Base-by-base conservation (phyloP, 2,113 vertebrate genomes). In the Tor tambroides region DNA sequence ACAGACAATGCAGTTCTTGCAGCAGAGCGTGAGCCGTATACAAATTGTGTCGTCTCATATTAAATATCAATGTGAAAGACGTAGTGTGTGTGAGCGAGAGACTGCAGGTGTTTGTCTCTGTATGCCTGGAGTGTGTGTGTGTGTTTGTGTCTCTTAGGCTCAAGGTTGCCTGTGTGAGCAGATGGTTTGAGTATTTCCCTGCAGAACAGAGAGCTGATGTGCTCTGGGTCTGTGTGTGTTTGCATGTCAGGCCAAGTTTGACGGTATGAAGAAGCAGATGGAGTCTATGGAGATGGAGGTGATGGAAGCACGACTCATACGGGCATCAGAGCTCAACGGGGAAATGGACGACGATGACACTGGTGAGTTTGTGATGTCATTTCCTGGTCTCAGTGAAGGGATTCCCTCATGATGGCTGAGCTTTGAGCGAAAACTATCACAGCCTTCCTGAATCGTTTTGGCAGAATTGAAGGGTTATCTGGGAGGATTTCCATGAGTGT, bases 251-350 rank as follows among this genome's bases (percentile, higher is more conserved):
- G 94, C 93, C 86, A 97, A 97, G 91, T 98, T 96, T 0, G 98
- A 99, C 87, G 94, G 93, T 12, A 95, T 96, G 93, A 98, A 97
- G 92, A 99, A 99, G 89, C 96, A 98, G 90, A 97, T 96, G 97
- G 97, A 98, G 85, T 96, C 96, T 0, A 98, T 99, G 97, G 98
- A 99, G 92, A 97, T 99, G 96, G 98, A 99, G 84, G 98, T 99
- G 93, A 98, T 99, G 97, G 98, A 99, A 89, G 96, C 98, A 84
- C 94, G 97, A 56, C 97, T 99, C 88, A 97, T 99, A 88, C 94
- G 96, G n/a, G 98, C 98, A 0, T 97, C 98, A 0, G 98, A 99
- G 87, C 95, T 99, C 90, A 99, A 98, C 0, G 97, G 97, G 43
- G 98, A 98, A 87, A 93, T 97, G n/a, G 97, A 98, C 0, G 98